Base-by-base conservation (phyloP, 1,140 invertebrate genomes). In the Bombus sibiricus region DNA sequence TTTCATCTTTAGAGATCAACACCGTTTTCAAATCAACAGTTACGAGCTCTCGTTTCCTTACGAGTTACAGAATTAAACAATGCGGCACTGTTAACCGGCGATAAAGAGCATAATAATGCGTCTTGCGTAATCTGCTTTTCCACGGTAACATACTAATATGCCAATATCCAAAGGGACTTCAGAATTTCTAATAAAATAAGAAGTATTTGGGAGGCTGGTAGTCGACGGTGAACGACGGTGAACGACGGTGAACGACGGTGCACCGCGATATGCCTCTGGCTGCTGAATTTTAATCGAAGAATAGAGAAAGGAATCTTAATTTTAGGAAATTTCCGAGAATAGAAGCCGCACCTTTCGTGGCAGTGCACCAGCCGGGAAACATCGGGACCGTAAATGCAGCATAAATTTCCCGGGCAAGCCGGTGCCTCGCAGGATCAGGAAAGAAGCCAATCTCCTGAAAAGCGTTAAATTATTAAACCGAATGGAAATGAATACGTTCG, bases 11-110 rank as follows among this genome's bases (percentile, higher is more conserved):
- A 43, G 64, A 37, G 71, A 73, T 41, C 66, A 39, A 12, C 71
- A 39, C 64, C 86, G 88, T 86, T 90, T 90, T 86, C 80, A 53
- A 8, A 53, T 53, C 47, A 53, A 53, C 86, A 71, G 34, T 37
- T 15, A 37, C 32, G 37, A 81, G 82, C 68, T 68, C 32, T 57
- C 10, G 39, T 41, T 39, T 47, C 28, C 8, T n/a, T 28, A 79
- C 28, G 57, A 18, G 34, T 41, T 6, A 22, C 18, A 22, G 22
- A 62, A 80, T 37, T 57, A 37, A 39, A 68, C 73, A 62, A 53
- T n/a, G 3, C 12, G 15, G 25, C 25, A 8, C 18, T 22, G 4
- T 39, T 32, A n/a, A 22, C 43, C 13, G 10, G 1, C 28, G 22
- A 25, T 8, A 34, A 59, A n/a, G 34, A n/a, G 28, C 28, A 18